Evolutionary conservation across 2,888 invertebrate species (phyloP).

Genomic region (Calameuta idolon): DNA sequence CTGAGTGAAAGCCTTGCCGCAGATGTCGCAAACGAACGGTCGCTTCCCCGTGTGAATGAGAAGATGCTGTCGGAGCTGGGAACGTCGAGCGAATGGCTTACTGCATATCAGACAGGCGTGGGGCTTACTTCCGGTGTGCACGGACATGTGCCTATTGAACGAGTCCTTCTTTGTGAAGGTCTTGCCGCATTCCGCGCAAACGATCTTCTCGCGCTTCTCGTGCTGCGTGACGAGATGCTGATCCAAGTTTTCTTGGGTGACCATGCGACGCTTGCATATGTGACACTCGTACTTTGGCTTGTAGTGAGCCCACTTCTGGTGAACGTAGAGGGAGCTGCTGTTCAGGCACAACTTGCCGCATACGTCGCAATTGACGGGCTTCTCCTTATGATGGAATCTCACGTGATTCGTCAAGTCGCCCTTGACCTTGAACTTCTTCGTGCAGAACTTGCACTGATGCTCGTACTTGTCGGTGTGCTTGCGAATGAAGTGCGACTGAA

Average conservation of each 20-base stretch:
- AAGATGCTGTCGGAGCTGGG: constrained; percentile 61
- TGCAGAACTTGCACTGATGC: constrained; percentile 59
- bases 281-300: constrained; percentile 63
- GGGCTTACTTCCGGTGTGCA: constrained; percentile 62
- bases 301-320: constrained; percentile 64
- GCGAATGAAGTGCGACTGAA: constrained; percentile 63
- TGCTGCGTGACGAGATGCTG: constrained; percentile 63
- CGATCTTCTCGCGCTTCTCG: constrained; percentile 62
- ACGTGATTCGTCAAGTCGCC: constrained; percentile 64
- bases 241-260: constrained; percentile 62
- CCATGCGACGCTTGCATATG: constrained; percentile 64
- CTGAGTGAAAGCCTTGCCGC: constrained; percentile 63
- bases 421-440: constrained; percentile 63
- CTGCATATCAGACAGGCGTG: constrained; percentile 60
- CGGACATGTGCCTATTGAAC: constrained; percentile 63
- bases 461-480: constrained; percentile 64
- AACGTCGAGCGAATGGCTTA: constrained; percentile 60
- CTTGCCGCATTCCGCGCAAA: constrained; percentile 63
- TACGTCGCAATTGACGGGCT: constrained; percentile 61
- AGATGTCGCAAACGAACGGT: constrained; percentile 63
- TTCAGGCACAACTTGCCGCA: constrained; percentile 63
- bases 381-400: constrained; percentile 63
- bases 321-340: constrained; percentile 62
- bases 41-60: constrained; percentile 63
- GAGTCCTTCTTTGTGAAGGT: constrained; percentile 64